A percentile compares a stretch with the other conserved stretches of the same genome.
Conservation (phyloP, 2,113 vertebrate species). For the Amia ocellicauda region DNA sequence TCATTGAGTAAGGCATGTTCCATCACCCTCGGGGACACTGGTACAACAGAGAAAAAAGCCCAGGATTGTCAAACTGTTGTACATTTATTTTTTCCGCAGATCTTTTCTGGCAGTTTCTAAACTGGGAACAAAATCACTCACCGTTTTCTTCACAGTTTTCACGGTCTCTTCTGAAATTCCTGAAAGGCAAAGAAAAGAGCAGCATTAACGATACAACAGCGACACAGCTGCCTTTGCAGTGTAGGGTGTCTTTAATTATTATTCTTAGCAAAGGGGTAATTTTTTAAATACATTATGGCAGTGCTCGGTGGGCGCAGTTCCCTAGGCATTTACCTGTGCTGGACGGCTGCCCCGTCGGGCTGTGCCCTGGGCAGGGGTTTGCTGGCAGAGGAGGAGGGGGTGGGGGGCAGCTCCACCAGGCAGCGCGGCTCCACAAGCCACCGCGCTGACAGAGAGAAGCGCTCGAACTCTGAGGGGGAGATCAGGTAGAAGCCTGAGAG, state of each 20-base stretch:
- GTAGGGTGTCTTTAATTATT: too few species aligned
- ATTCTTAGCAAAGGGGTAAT: background rate
- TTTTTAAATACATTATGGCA: background rate
- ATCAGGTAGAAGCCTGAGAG: conserved; percentile 91
- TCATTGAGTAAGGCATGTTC: conserved; percentile 95
- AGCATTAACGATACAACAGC: too few species aligned
- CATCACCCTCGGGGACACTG: conserved; percentile 78
- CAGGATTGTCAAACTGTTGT: too few species aligned
- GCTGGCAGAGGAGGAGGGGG: conserved; percentile 29
- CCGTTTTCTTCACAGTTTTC: conserved; percentile 50
- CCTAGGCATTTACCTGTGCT: conserved; percentile 73
- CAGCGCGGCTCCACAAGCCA: conserved; percentile 85
- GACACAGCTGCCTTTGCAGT: too few species aligned
- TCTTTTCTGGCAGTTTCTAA: too few species aligned
- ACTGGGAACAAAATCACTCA: conserved; percentile 30
- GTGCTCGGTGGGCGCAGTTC: too few species aligned
- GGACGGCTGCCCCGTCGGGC: conserved; percentile 50
- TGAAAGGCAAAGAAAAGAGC: conserved; percentile 33
- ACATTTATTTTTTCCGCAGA: too few species aligned
- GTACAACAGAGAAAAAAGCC: conserved; percentile 56
- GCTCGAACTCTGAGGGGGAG: conserved; percentile 93
- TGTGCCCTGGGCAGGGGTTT: conserved; percentile 40
- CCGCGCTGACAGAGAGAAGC: conserved; percentile 90
- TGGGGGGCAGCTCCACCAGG: conserved; percentile 66
- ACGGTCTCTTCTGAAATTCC: conserved; percentile 37